These are phyloP conservation scores for Pissodes strobi DNA, from an alignment of 1,140 invertebrate species.

Conservation along the genomic window DNA sequence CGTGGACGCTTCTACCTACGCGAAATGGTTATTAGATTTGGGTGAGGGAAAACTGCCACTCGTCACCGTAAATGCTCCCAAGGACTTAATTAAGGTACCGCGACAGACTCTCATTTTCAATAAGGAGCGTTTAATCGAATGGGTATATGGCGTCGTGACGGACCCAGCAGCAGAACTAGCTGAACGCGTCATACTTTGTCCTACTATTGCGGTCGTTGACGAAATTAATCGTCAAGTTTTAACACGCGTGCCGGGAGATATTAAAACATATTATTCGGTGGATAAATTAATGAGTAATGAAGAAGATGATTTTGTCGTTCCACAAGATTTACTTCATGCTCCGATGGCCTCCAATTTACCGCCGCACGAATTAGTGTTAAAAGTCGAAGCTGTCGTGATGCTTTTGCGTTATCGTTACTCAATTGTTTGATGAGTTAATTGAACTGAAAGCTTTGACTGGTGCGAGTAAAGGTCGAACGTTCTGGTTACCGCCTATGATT, in stretches of 20 bases:
- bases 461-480: neutral
- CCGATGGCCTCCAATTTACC: neutral
- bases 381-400: neutral
- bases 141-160: neutral
- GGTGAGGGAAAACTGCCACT: neutral
- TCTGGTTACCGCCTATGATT: neutral
- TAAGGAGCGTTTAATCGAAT: neutral
- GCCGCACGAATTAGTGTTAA: neutral
- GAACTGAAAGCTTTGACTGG: neutral
- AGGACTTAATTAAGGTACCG: neutral
- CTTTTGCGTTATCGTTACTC: neutral
- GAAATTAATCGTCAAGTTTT: neutral
- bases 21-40: neutral
- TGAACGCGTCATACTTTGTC: neutral
- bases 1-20: neutral
- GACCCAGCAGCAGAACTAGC: neutral
- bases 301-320: neutral
- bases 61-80: neutral
- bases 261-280: neutral
- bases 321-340: neutral
- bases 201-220: neutral
- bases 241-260: neutral
- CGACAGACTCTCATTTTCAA: neutral
- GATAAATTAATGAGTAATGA: neutral
- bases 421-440: neutral